A percentile compares a stretch with the other conserved stretches of the same genome.
Evolutionary conservation across 2,113 vertebrate species (phyloP).

Genomic region (Theristicus caerulescens): DNA sequence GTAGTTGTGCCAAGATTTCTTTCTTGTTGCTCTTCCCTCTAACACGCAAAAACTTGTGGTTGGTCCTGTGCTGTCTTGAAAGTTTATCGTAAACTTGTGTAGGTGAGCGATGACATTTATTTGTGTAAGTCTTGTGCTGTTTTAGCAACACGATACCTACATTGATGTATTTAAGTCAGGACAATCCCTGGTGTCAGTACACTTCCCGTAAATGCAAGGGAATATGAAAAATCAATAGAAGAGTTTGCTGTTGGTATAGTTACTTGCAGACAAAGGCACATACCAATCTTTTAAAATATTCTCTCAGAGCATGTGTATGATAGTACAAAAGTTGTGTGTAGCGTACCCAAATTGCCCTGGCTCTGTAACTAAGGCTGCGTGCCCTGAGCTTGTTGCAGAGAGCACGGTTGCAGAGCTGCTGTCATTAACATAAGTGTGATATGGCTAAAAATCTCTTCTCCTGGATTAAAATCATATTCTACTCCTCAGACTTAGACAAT

Average conservation of each 20-base stretch:
- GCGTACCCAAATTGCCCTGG: too few relatives aligned
- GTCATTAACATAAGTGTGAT: neutral
- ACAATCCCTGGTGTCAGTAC: neutral
- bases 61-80: neutral
- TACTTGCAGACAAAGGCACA: neutral
- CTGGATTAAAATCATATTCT: neutral
- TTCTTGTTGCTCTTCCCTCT: neutral
- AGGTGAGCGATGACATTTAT: neutral
- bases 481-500: neutral
- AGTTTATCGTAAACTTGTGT: neutral
- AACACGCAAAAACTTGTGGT: neutral
- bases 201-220: neutral
- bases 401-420: neutral
- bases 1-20: neutral
- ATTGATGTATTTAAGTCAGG: neutral
- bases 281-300: neutral
- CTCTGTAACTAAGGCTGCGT: neutral
- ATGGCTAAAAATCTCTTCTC: neutral
- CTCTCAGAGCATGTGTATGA: neutral
- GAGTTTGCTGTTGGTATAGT: neutral
- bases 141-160: neutral
- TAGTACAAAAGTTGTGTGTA: neutral
- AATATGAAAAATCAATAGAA: neutral
- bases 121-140: neutral
- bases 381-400: neutral